These are phyloP conservation scores for Chloromyia formosa DNA, from an alignment of 2,888 invertebrate genomes.

Conservation along the genomic window DNA sequence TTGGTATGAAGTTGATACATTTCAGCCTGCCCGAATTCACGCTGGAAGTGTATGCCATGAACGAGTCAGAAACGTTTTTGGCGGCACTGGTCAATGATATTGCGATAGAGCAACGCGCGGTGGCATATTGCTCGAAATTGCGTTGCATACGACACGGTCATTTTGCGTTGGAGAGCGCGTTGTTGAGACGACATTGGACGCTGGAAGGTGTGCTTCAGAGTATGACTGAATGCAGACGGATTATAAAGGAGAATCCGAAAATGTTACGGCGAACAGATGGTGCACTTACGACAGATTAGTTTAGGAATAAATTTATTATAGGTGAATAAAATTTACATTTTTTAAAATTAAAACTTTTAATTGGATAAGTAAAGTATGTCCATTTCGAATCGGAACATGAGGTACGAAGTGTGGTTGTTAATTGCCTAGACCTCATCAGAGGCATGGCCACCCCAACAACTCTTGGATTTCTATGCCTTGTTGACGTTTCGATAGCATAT, in stretches of 20 bases:
- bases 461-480: too few species aligned
- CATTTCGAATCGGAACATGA: too few species aligned
- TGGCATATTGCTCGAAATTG: constrained; percentile 81
- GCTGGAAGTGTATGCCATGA: constrained; percentile 86
- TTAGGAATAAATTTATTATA: not conserved
- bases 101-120: constrained; percentile 79
- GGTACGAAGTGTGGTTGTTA: too few species aligned
- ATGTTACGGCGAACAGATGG: constrained; percentile 55
- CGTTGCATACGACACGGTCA: constrained; percentile 85
- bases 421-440: too few species aligned
- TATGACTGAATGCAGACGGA: constrained; percentile 67
- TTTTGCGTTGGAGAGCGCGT: constrained; percentile 78
- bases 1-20: constrained; percentile 84
- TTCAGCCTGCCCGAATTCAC: constrained; percentile 86
- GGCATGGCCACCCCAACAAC: too few species aligned
- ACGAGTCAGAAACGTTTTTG: constrained; percentile 83
- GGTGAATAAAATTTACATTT: not conserved
- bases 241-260: constrained; percentile 64
- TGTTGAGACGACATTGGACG: constrained; percentile 85
- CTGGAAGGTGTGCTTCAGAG: constrained; percentile 74
- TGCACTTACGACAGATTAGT: constrained; percentile 51
- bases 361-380: too few species aligned
- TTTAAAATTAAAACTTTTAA: not conserved
- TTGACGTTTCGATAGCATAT: too few species aligned
- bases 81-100: constrained; percentile 83